Evolutionary conservation across 2,888 invertebrate species (phyloP).

Genomic region (Scrobipalpa costella): DNA sequence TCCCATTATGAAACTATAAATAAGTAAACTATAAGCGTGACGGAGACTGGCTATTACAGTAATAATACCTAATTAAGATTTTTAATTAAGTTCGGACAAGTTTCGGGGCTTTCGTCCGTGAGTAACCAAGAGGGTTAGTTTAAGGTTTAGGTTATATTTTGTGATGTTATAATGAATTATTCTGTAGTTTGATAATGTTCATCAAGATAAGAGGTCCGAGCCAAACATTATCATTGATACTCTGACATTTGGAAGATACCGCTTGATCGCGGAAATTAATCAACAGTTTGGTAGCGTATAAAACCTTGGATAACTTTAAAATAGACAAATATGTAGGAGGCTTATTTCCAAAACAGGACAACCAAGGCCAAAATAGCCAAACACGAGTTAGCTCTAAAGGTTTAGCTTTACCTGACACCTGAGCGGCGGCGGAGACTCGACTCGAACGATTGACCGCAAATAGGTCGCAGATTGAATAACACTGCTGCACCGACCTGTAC

Average conservation of each 20-base stretch:
- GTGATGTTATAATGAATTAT: not conserved
- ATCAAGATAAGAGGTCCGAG: not conserved
- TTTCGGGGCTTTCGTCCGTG: conserved; percentile 23
- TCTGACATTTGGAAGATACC: not conserved
- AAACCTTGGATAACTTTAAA: not conserved
- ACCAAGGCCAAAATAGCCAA: not conserved
- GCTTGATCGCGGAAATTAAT: not conserved
- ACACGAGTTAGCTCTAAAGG: not conserved
- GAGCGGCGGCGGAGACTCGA: conserved; percentile 47
- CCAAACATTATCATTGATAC: not conserved
- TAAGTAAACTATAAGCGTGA: conserved; percentile 60
- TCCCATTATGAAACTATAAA: conserved; percentile 47
- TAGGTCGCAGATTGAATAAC: conserved; percentile 78
- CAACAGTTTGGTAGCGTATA: not conserved
- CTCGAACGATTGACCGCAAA: conserved; percentile 69
- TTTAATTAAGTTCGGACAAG: conserved; percentile 54
- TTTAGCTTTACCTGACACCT: conserved; percentile 37
- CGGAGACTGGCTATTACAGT: conserved; percentile 59
- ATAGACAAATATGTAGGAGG: not conserved
- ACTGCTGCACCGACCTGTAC: conserved; percentile 59
- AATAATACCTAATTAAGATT: conserved; percentile 62
- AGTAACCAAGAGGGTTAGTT: conserved; percentile 1
- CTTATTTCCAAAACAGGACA: not conserved
- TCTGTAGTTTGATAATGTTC: not conserved
- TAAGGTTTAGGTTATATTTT: not conserved